These are phyloP conservation scores for Neotoma lepida DNA, from an alignment of 2,113 vertebrate species.

Conservation along the genomic window DNA sequence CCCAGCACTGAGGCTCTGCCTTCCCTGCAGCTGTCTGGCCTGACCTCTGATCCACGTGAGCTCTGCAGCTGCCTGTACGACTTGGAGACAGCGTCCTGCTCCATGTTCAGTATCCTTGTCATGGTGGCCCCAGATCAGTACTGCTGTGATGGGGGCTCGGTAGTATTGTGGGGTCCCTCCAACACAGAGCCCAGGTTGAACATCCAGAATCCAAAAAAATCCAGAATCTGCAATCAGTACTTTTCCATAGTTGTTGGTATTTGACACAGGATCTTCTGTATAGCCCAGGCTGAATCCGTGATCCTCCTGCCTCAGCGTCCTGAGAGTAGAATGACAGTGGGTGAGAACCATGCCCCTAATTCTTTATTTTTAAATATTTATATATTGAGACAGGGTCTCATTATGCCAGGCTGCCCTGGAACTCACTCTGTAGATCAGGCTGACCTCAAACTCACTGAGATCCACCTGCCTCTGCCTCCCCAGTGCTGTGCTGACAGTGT, in stretches of 20 bases:
- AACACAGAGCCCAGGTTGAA: neutral
- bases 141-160: fast-evolving
- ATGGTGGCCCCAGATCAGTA: neutral
- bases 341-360: neutral
- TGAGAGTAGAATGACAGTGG: neutral
- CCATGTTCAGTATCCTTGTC: slow-evolving; percentile 95
- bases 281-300: neutral
- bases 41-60: slow-evolving; percentile 96
- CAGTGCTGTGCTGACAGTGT: neutral
- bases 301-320: neutral
- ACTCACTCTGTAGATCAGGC: neutral
- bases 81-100: slow-evolving; percentile 94
- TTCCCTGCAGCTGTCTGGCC: slow-evolving; percentile 91
- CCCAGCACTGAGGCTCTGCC: neutral
- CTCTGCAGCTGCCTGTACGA: slow-evolving; percentile 98
- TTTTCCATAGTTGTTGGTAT: neutral
- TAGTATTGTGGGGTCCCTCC: neutral
- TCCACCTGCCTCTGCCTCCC: neutral
- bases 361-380: neutral
- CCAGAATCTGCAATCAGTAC: no score
- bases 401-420: neutral
- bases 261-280: neutral
- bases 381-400: neutral
- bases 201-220: no score
- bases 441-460: neutral